phyloP scores from a whole-genome alignment of 2,113 vertebrate species.

The Mus musculus region GRCm39 chr4:41657001-41657500 shows the following conservation, averaged over 20 bases:
- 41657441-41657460: background rate
- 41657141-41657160: background rate
- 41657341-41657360: background rate
- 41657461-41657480: conserved; percentile 24
- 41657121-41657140: background rate
- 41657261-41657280: background rate
- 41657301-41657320: background rate
- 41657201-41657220: background rate
- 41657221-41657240: background rate
- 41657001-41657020: background rate
- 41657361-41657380: background rate
- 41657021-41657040: background rate
- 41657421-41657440: background rate
- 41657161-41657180: background rate
- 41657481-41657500: conserved; percentile 67
- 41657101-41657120: background rate
- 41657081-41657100: conserved; percentile 15
- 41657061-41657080: background rate
- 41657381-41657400: background rate
- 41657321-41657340: background rate
- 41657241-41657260: background rate
- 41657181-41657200: background rate
- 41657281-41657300: background rate
- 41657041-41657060: background rate
- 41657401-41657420: background rate